Conservation (phyloP, 1,140 invertebrate genomes). For the Magallana ariakensis region DNA sequence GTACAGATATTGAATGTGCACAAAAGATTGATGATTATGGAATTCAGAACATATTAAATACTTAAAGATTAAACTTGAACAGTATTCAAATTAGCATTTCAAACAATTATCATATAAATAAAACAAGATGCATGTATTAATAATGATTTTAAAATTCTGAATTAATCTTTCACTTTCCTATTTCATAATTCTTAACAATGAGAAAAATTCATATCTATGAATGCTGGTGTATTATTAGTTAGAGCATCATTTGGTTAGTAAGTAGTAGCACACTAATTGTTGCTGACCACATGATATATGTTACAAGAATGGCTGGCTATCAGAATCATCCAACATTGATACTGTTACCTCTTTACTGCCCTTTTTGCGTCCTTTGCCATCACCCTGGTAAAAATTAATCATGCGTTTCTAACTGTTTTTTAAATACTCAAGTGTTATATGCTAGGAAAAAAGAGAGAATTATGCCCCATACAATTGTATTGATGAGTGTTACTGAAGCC, state of each 20-base stretch:
- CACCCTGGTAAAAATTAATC: constrained; percentile 34
- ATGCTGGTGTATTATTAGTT: background rate
- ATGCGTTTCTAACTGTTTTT: background rate
- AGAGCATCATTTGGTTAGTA: background rate
- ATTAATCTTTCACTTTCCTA: too few species aligned
- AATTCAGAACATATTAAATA: too few species aligned
- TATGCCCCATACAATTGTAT: background rate
- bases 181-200: too few species aligned
- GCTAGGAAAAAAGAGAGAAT: background rate
- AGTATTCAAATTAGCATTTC: too few species aligned
- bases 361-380: constrained; percentile 27
- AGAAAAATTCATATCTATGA: too few species aligned
- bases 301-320: background rate
- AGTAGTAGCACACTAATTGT: background rate
- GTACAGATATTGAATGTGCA: too few species aligned
- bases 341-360: constrained; percentile 16
- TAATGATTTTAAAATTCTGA: too few species aligned
- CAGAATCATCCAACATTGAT: background rate
- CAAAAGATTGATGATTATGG: too few species aligned
- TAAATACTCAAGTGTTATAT: background rate
- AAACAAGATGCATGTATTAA: too few species aligned
- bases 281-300: background rate
- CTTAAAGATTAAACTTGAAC: too few species aligned
- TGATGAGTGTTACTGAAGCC: background rate
- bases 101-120: too few species aligned